Base-by-base conservation (phyloP, 2,113 vertebrate species). In the Sander vitreus region DNA sequence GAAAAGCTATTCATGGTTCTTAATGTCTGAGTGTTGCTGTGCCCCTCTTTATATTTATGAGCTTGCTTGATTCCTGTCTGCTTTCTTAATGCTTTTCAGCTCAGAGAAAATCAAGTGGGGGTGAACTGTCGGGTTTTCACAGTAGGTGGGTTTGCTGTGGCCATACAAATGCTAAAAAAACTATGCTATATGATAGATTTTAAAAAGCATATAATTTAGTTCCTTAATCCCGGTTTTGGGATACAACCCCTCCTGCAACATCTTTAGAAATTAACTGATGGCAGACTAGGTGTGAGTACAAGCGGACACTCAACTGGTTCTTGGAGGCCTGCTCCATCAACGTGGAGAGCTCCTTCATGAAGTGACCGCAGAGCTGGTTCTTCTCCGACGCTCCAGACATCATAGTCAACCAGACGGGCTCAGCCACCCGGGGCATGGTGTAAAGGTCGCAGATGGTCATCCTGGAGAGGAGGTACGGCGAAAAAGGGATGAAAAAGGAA, bases 321-420 rank as follows among this genome's bases (percentile, higher is more conserved):
- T 97, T 99, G 67, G 98, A 97, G 90, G 98, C 96, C 76, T 98
- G 97, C 91, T 99, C 98, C 97, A 98, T 97, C 88, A 99, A 91
- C 91, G 96, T 95, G 36, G 96, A 96, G 75, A 99, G 96, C 82
- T 99, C 98, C 90, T 95, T 97, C 97, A 99, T 99, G 94, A 99
- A 99, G 79, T 97, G 97, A 55, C 97, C 96, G 80, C 98, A 99
- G 4, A 99, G 97, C 78, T 98, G 97, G 90, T 98, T 99, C 93
- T 99, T 99, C 80, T 98, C 97, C 0, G 97, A 96, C 2, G 94
- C 95, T 14, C 97, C 97, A 0, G 98, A 99, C 97, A 98, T 99
- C 98, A 99, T 99, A 0, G 97, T 98, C 58, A 99, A 94, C 98
- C 98, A 99, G 54, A 99, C 98, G 12, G 98, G 98, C 89, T 99